Conservation (phyloP, 1,140 invertebrate genomes). For the Psix sp. region DNA sequence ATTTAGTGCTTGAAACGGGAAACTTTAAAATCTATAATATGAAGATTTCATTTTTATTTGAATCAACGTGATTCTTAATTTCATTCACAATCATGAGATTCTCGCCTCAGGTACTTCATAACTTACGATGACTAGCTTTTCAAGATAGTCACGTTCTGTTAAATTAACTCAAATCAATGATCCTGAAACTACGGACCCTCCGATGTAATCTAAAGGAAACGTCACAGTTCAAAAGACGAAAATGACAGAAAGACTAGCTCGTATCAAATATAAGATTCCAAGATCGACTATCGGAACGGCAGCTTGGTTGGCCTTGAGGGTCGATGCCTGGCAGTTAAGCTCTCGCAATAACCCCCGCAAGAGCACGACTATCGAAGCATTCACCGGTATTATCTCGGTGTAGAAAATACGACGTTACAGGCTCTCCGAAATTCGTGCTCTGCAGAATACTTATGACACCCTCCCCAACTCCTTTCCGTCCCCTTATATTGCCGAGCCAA, state of each 20-base stretch:
- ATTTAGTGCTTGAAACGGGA: no score
- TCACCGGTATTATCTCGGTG: slow-evolving; percentile 65
- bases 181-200: slow-evolving; percentile 6
- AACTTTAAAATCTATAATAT: no score
- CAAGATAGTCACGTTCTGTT: slow-evolving; percentile 12
- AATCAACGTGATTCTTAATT: no score
- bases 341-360: slow-evolving; percentile 51
- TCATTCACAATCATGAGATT: no score
- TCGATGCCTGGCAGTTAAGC: slow-evolving; percentile 47
- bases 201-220: slow-evolving; percentile 24
- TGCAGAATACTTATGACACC: slow-evolving; percentile 67
- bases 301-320: slow-evolving; percentile 51
- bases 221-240: slow-evolving; percentile 34
- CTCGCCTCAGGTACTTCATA: no score
- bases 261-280: slow-evolving; percentile 15
- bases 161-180: slow-evolving; percentile 17
- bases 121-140: background rate
- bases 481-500: slow-evolving; percentile 61
- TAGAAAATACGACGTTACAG: slow-evolving; percentile 66
- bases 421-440: slow-evolving; percentile 60
- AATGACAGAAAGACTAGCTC: slow-evolving; percentile 28
- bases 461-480: slow-evolving; percentile 56
- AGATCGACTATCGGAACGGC: slow-evolving; percentile 38
- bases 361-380: slow-evolving; percentile 58
- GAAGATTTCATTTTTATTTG: no score